A percentile compares a stretch with the other conserved stretches of the same genome.
phyloP scores from a whole-genome alignment of 1,140 invertebrate species.

The Rhizoglyphus robini region DNA sequence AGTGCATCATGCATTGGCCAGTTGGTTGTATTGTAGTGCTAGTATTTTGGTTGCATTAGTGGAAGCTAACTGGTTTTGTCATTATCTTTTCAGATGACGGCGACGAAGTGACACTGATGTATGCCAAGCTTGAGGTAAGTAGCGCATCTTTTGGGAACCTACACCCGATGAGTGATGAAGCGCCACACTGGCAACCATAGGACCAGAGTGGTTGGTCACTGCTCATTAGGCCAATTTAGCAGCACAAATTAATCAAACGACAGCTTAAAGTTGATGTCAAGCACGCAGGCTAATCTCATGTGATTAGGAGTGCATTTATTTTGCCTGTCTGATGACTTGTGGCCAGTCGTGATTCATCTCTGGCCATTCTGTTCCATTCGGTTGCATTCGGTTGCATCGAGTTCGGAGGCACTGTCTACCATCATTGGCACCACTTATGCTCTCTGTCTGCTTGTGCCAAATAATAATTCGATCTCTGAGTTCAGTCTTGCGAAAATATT shows the following conservation, averaged over 20 bases:
- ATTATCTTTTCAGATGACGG: constrained; percentile 32
- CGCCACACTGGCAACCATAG: neutral
- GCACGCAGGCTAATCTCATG: constrained; percentile 5
- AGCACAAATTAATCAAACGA: constrained; percentile 11
- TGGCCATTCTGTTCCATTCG: neutral
- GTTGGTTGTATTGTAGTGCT: neutral
- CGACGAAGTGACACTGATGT: constrained; percentile 35
- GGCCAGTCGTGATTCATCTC: neutral
- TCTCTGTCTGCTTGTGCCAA: neutral
- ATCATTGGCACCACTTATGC: neutral
- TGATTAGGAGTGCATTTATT: neutral
- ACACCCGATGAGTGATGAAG: neutral
- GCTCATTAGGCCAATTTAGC: neutral
- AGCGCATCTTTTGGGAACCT: neutral
- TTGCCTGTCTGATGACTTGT: neutral
- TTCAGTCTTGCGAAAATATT: constrained; percentile 12
- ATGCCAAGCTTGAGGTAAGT: constrained; percentile 34
- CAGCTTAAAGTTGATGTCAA: constrained; percentile 13
- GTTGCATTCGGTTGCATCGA: neutral
- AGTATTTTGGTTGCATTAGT: neutral
- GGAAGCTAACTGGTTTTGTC: no score
- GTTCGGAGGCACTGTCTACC: neutral
- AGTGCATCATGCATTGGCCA: neutral
- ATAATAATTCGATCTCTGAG: constrained; percentile 6
- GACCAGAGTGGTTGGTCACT: neutral